phyloP scores from a whole-genome alignment of 2,797 vertebrate genomes.

The Amphiprion clarkii region DNA sequence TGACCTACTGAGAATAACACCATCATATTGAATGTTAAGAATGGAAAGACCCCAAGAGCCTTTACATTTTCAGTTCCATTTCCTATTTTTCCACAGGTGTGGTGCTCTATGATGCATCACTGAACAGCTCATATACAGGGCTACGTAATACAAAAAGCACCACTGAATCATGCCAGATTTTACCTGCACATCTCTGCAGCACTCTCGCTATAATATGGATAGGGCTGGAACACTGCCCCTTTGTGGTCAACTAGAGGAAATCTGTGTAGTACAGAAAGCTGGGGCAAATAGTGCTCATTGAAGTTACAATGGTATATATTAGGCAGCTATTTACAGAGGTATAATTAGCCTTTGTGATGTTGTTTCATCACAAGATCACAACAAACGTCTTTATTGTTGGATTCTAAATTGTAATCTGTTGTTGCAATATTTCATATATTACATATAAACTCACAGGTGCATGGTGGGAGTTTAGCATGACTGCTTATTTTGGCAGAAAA shows the following conservation, averaged over 20 bases:
- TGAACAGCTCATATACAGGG: slow-evolving; percentile 4
- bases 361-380: slow-evolving; percentile 10
- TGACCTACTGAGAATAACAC: slow-evolving; percentile 10
- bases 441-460: slow-evolving; percentile 3
- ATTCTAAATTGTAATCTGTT: background rate
- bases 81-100: slow-evolving; percentile 23
- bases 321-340: background rate
- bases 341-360: background rate
- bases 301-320: background rate
- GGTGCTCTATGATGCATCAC: slow-evolving; percentile 2
- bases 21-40: slow-evolving; percentile 3
- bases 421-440: background rate
- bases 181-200: slow-evolving; percentile 30
- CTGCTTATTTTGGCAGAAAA: slow-evolving; percentile 4
- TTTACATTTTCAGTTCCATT: slow-evolving; percentile 17
- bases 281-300: background rate
- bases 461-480: background rate
- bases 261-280: background rate
- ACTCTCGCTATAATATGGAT: slow-evolving; percentile 22
- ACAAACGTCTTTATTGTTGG: background rate
- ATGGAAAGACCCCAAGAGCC: slow-evolving; percentile 15
- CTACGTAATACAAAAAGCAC: slow-evolving; percentile 4
- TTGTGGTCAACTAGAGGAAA: slow-evolving; percentile 69
- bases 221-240: slow-evolving; percentile 73
- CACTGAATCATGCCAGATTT: slow-evolving; percentile 40